phyloP scores from a whole-genome alignment of 2,113 vertebrate genomes.

The Scolopax mira region DNA sequence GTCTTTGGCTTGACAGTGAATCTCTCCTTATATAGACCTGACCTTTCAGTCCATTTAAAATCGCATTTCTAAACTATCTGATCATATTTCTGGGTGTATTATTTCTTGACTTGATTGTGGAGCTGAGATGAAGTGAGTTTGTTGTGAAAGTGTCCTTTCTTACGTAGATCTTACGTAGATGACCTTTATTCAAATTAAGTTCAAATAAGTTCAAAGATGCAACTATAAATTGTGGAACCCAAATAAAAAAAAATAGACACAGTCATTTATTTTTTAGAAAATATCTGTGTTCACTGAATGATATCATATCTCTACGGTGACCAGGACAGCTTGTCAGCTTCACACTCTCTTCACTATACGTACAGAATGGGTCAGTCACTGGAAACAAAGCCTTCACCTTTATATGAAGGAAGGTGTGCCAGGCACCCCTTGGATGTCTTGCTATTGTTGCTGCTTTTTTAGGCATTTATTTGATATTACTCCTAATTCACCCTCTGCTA shows the following conservation, averaged over 20 bases:
- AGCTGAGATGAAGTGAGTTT: background rate
- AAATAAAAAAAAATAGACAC: background rate
- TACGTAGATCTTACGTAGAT: background rate
- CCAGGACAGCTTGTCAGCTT: background rate
- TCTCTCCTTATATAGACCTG: background rate
- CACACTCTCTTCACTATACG: rapidly evolving
- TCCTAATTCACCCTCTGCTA: background rate
- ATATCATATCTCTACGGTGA: background rate
- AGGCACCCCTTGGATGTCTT: background rate
- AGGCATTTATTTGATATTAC: background rate
- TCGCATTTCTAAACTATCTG: background rate
- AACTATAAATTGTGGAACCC: background rate
- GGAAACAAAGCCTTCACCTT: background rate
- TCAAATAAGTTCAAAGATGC: background rate
- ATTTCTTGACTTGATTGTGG: background rate
- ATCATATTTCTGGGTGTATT: background rate
- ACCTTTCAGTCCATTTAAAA: background rate
- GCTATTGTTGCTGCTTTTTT: background rate
- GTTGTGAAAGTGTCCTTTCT: background rate
- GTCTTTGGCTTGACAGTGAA: background rate
- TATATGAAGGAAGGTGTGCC: background rate
- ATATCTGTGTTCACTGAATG: background rate
- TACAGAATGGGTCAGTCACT: background rate
- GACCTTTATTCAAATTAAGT: background rate
- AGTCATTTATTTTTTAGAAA: background rate